Evolutionary conservation across 2,888 invertebrate species (phyloP), one percentile per base, ranked within the genome.

Genomic region (Baronia brevicornis): DNA sequence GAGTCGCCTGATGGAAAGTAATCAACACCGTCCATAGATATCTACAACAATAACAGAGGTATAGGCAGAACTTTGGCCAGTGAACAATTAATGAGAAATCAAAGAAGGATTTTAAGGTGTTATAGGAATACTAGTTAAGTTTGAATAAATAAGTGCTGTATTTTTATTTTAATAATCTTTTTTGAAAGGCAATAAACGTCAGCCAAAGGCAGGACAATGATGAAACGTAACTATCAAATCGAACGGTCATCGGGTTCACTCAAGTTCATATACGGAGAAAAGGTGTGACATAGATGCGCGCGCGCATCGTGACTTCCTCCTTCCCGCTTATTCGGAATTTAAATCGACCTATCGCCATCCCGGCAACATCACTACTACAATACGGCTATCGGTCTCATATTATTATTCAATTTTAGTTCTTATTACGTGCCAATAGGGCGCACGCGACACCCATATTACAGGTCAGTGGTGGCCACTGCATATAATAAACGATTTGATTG

Each of bases 321-420:
- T 79, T 79, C 80, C 79, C 68, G 71, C 82, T 77, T 75, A 75
- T 77, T 65, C 79, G 67, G 80, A 82, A 82, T 82, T 80, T 80
- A 77, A 82, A 82, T 78, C 64, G 71, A 64, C 71, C 72, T 62
- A 73, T 72, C 62, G 59, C 71, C 65, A 73, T 74, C 75, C 72
- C 65, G 59, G 49, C 51, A 53, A 51, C 51, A 56, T 53, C 51
- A 41, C 39, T 28, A 41, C 32, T 11, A 7, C 33, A 20, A 42
- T 33, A 41, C 38, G 41, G 41, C 38, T 38, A 44, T 43, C 27
- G 32, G 34, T 32, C 30, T 34, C 33, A 37, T 33, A 26, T 30
- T 20, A 14, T 39, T 49, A 47, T 34, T 42, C 55, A 41, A 66
- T 46, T 59, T 44, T 60, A 51, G 51, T 48, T 49, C 63, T 54